Conservation (phyloP, 2,797 vertebrate species). For the Falco novaeseelandiae region DNA sequence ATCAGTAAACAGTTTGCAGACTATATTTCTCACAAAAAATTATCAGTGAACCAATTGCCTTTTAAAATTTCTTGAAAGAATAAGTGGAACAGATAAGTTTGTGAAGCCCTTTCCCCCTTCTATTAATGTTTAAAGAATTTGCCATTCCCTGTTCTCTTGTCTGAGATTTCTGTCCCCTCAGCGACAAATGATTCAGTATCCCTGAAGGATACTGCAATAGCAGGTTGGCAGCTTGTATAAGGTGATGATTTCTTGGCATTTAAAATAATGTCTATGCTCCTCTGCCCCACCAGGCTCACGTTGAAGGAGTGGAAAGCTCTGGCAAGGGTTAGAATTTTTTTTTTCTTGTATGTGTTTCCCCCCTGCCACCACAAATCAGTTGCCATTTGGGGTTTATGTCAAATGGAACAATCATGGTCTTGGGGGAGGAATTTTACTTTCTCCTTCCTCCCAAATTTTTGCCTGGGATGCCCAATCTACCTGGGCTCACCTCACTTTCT, state of each 20-base stretch:
- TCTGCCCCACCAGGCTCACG: not conserved
- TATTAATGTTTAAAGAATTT: not conserved
- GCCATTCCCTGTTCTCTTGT: not conserved
- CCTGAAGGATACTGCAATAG: not conserved
- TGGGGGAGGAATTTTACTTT: not conserved
- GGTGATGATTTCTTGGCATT: conserved; percentile 5
- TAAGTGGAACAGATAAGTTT: not conserved
- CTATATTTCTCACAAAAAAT: not conserved
- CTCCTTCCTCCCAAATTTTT: not conserved
- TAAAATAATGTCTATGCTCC: not conserved
- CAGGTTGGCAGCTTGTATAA: conserved; percentile 2
- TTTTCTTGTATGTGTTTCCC: not conserved
- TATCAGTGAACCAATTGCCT: not conserved
- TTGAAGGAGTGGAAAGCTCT: not conserved
- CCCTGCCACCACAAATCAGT: not conserved
- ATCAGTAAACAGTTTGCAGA: not conserved
- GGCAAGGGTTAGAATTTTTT: not conserved
- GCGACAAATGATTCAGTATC: not conserved
- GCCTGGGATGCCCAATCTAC: not conserved
- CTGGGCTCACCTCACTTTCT: not conserved
- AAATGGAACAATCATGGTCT: not conserved
- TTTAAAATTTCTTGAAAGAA: not conserved
- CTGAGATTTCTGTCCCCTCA: not conserved
- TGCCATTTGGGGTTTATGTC: not conserved
- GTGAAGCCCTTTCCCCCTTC: not conserved